Evolutionary conservation across 1,140 invertebrate genomes (phyloP).

Genomic region (Metaphire vulgaris): DNA sequence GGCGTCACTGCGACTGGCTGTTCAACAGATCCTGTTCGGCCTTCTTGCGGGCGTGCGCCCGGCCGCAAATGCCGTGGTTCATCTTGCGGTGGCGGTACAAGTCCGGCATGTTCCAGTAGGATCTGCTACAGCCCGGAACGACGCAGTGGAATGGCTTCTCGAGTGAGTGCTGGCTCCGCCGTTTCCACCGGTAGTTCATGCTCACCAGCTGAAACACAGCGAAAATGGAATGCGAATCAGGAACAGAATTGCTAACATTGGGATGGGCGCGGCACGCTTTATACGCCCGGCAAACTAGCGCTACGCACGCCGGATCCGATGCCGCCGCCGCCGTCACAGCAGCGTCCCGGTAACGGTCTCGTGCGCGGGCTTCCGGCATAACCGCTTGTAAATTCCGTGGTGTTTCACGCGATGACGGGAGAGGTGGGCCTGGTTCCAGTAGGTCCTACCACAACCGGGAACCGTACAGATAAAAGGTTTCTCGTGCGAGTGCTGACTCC

Average conservation of each 20-base stretch:
- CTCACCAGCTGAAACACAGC: background rate
- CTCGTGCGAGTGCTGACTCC: background rate
- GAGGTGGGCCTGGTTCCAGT: background rate
- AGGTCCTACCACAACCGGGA: background rate
- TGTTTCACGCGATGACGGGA: background rate
- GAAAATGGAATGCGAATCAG: background rate
- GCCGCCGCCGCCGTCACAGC: background rate
- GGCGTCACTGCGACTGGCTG: background rate
- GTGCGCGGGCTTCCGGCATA: background rate
- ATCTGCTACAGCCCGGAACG: background rate
- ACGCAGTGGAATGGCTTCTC: background rate
- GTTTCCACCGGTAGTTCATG: background rate
- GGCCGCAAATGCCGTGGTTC: background rate
- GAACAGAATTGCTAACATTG: background rate
- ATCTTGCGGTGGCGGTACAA: background rate
- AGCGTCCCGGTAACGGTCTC: background rate
- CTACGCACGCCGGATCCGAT: background rate
- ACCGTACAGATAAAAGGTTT: background rate
- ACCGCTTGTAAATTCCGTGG: background rate
- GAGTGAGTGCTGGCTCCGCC: background rate
- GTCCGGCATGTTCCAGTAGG: conserved; percentile 1
- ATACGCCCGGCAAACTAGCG: background rate
- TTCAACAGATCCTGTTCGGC: background rate
- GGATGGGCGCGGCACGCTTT: background rate
- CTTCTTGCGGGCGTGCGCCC: background rate